These are phyloP conservation scores for Gambusia affinis DNA, from an alignment of 2,113 vertebrate species.

Conservation along the genomic window DNA sequence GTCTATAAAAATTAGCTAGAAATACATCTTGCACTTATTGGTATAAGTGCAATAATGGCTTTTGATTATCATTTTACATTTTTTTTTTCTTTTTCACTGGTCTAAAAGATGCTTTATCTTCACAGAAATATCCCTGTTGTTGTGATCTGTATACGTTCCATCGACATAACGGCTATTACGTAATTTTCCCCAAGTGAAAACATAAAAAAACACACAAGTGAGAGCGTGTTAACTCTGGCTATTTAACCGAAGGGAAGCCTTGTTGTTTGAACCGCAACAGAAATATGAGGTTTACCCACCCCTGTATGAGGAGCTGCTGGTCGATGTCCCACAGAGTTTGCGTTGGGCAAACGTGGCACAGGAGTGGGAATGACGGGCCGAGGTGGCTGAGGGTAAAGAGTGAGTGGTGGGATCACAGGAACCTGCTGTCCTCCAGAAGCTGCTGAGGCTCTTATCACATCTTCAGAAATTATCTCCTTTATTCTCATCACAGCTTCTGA, in stretches of 20 bases:
- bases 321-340: constrained; percentile 65
- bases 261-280: background rate
- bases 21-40: background rate
- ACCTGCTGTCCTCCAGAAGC: constrained; percentile 78
- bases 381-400: constrained; percentile 91
- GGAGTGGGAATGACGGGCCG: constrained; percentile 68
- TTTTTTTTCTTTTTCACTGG: background rate
- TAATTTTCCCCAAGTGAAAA: too few species aligned
- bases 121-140: background rate
- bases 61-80: background rate
- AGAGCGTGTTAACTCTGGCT: background rate
- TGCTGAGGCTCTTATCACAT: constrained; percentile 82
- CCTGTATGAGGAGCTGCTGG: constrained; percentile 77
- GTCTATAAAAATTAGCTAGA: background rate
- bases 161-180: too few species aligned
- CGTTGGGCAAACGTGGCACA: constrained; percentile 58
- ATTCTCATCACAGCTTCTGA: constrained; percentile 92
- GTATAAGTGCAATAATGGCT: background rate
- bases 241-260: background rate
- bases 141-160: too few species aligned
- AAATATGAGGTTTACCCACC: constrained; percentile 56
- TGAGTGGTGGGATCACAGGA: constrained; percentile 86
- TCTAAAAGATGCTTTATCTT: background rate
- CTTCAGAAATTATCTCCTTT: constrained; percentile 95
- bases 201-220: too few species aligned